Evolutionary conservation across 2,888 invertebrate genomes (phyloP).

Genomic region (Omphaloscelis lunosa): DNA sequence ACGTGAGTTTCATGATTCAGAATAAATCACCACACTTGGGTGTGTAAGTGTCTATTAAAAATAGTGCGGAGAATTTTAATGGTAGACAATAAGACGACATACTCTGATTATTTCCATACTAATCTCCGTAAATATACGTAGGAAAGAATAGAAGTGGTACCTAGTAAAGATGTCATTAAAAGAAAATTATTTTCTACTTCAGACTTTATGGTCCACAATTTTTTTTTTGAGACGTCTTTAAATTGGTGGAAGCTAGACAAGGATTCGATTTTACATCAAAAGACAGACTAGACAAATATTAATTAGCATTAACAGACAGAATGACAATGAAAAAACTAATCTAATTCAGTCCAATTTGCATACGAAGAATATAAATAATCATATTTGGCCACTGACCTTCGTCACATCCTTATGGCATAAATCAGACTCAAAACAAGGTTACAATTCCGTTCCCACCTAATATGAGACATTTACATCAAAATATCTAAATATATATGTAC

Average conservation of each 20-base stretch:
- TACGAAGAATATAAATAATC: constrained; percentile 49
- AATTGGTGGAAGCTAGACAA: neutral
- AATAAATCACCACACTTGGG: constrained; percentile 64
- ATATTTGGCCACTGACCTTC: constrained; percentile 58
- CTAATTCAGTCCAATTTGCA: constrained; percentile 45
- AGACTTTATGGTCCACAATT: neutral
- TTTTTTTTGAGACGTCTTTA: too few relatives aligned
- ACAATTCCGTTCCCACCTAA: constrained; percentile 39
- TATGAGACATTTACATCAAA: constrained; percentile 45
- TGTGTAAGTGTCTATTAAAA: constrained; percentile 67
- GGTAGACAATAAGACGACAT: constrained; percentile 39
- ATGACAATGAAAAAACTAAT: constrained; percentile 57
- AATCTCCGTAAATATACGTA: constrained; percentile 29
- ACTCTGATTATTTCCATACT: constrained; percentile 37
- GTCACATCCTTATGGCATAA: constrained; percentile 54
- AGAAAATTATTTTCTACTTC: neutral
- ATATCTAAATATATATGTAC: constrained; percentile 30
- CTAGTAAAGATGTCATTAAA: neutral
- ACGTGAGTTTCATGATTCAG: constrained; percentile 68
- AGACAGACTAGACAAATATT: constrained; percentile 10
- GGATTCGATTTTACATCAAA: constrained; percentile 8
- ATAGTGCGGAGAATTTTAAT: constrained; percentile 67
- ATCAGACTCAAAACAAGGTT: constrained; percentile 53
- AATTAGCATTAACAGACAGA: constrained; percentile 52
- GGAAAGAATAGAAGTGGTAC: neutral